Percentiles rank a stretch among this genome's conserved stretches.
Evolutionary conservation across 1,140 invertebrate genomes (phyloP).

Genomic region (Saccostrea cuccullata): DNA sequence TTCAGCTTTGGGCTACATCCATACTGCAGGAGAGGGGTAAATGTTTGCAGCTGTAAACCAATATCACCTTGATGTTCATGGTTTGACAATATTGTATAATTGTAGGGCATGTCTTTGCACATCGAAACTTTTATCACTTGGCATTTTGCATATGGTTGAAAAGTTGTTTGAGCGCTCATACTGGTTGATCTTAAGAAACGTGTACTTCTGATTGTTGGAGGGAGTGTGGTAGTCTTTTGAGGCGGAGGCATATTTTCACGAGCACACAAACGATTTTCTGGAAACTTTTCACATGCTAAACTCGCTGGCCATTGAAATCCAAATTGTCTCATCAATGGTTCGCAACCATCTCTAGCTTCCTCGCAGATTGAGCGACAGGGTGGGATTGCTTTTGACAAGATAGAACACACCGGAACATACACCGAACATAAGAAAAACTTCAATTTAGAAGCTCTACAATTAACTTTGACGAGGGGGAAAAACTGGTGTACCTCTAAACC

Average conservation of each 20-base stretch:
- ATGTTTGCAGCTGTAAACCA: too few species aligned
- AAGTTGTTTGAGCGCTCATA: too few species aligned
- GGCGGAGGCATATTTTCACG: conserved; percentile 81
- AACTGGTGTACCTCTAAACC: conserved; percentile 95
- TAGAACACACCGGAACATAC: conserved; percentile 93
- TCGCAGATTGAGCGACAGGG: conserved; percentile 88
- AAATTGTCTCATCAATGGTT: conserved; percentile 93
- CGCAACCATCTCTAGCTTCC: conserved; percentile 84
- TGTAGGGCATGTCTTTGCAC: too few species aligned
- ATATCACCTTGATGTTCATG: too few species aligned
- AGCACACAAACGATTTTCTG: conserved; percentile 90
- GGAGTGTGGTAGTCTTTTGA: too few species aligned
- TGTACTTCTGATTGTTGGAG: too few species aligned
- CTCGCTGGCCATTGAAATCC: conserved; percentile 96
- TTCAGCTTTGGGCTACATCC: too few species aligned
- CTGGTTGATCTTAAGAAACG: too few species aligned
- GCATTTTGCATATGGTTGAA: too few species aligned
- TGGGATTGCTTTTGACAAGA: conserved; percentile 92
- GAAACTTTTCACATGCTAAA: conserved; percentile 94
- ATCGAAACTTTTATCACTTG: too few species aligned
- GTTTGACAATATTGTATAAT: too few species aligned
- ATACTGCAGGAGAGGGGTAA: too few species aligned
- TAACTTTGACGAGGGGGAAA: conserved; percentile 94
- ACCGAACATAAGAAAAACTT: conserved; percentile 97
- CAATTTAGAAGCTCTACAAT: conserved; percentile 95